Conservation (phyloP, 23 tunicate genomes). For the Halocynthia roretzi region DNA sequence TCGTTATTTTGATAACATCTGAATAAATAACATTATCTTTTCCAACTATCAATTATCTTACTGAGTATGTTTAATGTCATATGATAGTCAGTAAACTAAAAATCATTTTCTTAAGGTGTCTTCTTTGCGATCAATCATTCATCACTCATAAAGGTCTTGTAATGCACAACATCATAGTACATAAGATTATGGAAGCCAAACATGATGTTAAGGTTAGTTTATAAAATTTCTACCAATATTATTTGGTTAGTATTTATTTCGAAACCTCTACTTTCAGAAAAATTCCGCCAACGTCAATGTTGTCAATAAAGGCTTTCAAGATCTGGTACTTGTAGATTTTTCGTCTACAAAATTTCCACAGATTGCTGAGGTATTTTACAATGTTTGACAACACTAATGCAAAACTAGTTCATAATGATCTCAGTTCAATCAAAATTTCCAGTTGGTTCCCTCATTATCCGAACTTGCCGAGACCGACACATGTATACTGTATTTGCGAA, state of each 20-base stretch:
- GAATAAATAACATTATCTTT: too few species aligned
- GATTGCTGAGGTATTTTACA: conserved; percentile 46
- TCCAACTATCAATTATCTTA: too few species aligned
- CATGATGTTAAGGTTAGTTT: background rate
- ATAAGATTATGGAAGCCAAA: conserved; percentile 3
- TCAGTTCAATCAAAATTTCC: too few species aligned
- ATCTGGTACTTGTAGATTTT: conserved; percentile 47
- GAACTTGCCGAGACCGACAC: too few species aligned
- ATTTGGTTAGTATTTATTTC: background rate
- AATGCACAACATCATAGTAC: conserved; percentile 14
- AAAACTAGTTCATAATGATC: too few species aligned
- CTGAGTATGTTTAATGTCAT: too few species aligned
- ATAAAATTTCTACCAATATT: too few species aligned
- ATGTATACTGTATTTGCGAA: too few species aligned
- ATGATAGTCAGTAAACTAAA: too few species aligned
- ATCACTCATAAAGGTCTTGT: conserved; percentile 7
- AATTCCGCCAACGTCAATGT: background rate
- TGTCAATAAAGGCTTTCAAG: conserved; percentile 35
- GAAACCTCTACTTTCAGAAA: background rate
- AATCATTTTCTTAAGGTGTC: conserved; percentile 3
- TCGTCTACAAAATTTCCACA: conserved; percentile 40
- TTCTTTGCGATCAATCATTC: conserved; percentile 13
- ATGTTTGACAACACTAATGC: too few species aligned
- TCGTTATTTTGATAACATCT: too few species aligned
- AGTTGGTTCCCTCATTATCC: too few species aligned